Evolutionary conservation across 2,888 invertebrate species (phyloP), one percentile per base, ranked within the genome.

Genomic region (Rhogogaster chlorosoma): DNA sequence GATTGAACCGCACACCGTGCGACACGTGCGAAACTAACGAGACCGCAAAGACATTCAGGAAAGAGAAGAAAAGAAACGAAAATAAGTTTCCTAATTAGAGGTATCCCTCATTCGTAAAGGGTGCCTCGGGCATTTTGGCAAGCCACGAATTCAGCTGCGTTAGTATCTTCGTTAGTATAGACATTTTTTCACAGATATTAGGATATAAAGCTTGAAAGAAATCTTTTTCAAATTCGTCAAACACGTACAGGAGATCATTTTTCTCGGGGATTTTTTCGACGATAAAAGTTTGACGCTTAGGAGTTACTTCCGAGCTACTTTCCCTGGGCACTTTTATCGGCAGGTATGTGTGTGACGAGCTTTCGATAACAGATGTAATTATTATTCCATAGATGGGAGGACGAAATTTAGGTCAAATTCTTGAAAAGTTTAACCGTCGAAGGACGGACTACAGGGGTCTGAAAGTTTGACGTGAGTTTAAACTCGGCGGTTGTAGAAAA

Each of bases 11-110:
- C 9, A 36, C 6, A n/a, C n/a, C n/a, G n/a, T 10, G 22, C 36
- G 26, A 73, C 73, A 42, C 73, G 73, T 73, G 5, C 73, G 73
- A 73, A 38, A 42, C 22, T 73, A 73, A 73, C 38, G 73, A 22
- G 73, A 73, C 29, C 12, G 42, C 73, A n/a, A 73, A 73, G 38
- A 38, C 73, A 73, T 42, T 42, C 42, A 73, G 18, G 15, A 22
- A 73, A 73, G 42, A 5, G 42, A 12, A 53, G 53, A 53, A 53
- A 45, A 4, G 45, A 45, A 45, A 45, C 2, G 45, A 12, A 45
- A 53, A 22, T 3, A 73, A 42, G 26, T 22, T 42, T 22, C 10
- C 22, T 61, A 42, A 42, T 42, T 42, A 42, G 73, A 73, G 22
- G 42, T 38, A 22, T 73, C 42, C 6, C n/a, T 42, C 32, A 29